A percentile compares a stretch with the other conserved stretches of the same genome.
phyloP scores from a whole-genome alignment of 2,888 invertebrate genomes.

The Troilus luridus region DNA sequence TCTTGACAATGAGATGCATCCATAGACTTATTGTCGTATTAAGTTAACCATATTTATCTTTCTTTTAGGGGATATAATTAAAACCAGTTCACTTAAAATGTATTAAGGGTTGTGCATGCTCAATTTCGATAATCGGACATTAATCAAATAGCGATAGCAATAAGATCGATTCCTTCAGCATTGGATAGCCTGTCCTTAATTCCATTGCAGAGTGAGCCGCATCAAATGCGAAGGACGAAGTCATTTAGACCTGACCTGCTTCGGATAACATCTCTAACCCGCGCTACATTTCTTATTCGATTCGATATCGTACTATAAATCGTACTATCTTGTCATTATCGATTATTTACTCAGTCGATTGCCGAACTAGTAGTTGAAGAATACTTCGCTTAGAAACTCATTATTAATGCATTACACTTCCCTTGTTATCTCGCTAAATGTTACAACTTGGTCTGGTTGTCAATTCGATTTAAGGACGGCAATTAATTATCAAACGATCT shows the following conservation, averaged over 20 bases:
- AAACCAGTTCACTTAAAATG: not conserved
- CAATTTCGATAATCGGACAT: not conserved
- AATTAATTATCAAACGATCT: not conserved
- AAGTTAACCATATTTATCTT: too few species aligned
- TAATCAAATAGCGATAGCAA: too few species aligned
- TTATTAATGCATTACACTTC: not conserved
- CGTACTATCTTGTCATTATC: not conserved
- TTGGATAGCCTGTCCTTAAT: not conserved
- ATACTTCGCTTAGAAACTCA: not conserved
- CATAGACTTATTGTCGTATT: too few species aligned
- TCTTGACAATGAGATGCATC: too few species aligned
- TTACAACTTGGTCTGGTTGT: not conserved
- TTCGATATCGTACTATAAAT: not conserved
- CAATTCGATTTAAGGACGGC: not conserved
- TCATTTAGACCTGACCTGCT: conserved; percentile 18
- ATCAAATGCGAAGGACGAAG: conserved; percentile 35
- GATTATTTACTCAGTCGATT: conserved; percentile 10
- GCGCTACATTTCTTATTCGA: not conserved
- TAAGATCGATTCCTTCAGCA: not conserved
- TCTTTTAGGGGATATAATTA: not conserved
- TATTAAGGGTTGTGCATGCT: not conserved
- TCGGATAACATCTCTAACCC: not conserved
- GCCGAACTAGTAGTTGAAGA: not conserved
- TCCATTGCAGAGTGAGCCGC: not conserved
- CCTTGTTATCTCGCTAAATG: not conserved